A percentile compares a stretch with the other conserved stretches of the same genome.
phyloP scores from a whole-genome alignment of 2,113 vertebrate species.

The Chitala chitala region DNA sequence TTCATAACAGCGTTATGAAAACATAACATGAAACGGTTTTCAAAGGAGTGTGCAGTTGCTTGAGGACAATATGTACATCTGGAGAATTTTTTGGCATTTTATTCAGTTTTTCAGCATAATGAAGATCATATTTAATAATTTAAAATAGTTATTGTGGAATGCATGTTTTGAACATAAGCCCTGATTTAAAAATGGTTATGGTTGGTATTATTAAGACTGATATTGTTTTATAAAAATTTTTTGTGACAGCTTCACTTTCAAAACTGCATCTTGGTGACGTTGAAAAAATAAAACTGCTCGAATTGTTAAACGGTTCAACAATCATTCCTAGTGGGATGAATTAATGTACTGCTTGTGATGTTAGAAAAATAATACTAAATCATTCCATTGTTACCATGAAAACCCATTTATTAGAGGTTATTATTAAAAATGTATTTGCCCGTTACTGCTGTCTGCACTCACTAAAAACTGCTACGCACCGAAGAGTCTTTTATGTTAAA shows the following conservation, averaged over 20 bases:
- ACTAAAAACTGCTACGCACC: not conserved
- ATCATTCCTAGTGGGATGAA: no score
- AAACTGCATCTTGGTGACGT: no score
- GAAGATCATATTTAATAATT: no score
- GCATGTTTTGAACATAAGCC: not conserved
- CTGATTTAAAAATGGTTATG: not conserved
- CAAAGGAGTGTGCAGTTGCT: not conserved
- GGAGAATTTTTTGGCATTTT: not conserved
- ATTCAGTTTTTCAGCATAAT: no score
- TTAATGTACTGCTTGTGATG: not conserved
- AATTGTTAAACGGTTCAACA: no score
- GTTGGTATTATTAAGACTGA: no score
- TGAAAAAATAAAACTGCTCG: no score
- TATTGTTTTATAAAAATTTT: no score
- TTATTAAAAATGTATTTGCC: constrained; percentile 2
- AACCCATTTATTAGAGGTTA: not conserved
- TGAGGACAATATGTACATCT: not conserved
- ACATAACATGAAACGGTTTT: not conserved
- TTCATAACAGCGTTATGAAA: no score
- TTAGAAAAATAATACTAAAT: not conserved
- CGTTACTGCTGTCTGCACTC: not conserved
- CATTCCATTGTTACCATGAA: not conserved
- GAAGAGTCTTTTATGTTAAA: not conserved
- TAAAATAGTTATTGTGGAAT: no score
- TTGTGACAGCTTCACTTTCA: no score